A percentile compares a stretch with the other conserved stretches of the same genome.
Conservation (phyloP, 92 coral and sea anemone genomes). For the Isaurus tuberculatus region DNA sequence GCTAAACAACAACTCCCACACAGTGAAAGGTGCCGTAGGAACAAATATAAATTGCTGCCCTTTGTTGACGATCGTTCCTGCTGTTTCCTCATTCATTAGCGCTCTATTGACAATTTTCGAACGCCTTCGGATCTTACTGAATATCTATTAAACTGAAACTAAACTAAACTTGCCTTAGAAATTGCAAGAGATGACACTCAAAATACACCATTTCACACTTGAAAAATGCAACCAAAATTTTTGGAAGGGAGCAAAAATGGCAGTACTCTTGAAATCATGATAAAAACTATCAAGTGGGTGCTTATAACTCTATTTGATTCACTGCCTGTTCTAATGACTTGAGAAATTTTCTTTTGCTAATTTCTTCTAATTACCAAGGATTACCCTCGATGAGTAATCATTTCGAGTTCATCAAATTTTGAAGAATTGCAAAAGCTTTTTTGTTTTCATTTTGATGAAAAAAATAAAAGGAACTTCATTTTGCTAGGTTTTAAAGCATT, state of each 20-base stretch:
- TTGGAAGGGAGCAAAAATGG: background rate
- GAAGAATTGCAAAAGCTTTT: no score
- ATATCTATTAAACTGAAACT: conserved; percentile 15
- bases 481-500: background rate
- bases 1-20: conserved; percentile 26
- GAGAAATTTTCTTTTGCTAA: background rate
- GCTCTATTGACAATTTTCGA: background rate
- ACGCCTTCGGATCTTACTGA: conserved; percentile 1
- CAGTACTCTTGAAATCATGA: background rate
- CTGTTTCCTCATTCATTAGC: conserved; percentile 32
- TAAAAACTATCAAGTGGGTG: background rate
- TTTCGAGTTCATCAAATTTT: no score
- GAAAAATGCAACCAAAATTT: background rate
- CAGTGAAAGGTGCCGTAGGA: background rate
- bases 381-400: no score
- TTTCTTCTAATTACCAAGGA: no score
- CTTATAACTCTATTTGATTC: no score
- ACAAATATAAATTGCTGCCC: conserved; percentile 26
- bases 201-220: background rate
- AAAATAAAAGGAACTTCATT: no score
- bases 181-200: background rate
- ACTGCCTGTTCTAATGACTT: background rate
- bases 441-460: no score
- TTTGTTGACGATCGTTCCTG: background rate
- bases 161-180: background rate